Conservation (phyloP, 2,797 vertebrate genomes). For the Tympanoctomys barrerae region DNA sequence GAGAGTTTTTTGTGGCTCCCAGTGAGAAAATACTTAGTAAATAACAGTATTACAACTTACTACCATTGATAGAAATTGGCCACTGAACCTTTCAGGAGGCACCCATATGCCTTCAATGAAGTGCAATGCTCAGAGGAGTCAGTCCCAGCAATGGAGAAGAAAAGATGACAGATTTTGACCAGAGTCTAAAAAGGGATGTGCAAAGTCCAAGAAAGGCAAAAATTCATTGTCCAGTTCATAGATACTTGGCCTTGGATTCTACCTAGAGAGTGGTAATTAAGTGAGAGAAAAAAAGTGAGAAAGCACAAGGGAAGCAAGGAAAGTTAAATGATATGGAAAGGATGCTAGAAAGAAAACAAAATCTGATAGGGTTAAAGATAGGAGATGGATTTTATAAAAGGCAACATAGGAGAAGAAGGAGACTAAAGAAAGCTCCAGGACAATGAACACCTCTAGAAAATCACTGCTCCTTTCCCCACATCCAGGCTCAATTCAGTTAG, state of each 20-base stretch:
- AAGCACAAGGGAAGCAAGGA: neutral
- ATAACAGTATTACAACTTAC: slow-evolving; percentile 33
- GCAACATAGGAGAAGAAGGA: neutral
- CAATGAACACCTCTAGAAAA: slow-evolving; percentile 16
- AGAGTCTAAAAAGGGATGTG: neutral
- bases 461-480: neutral
- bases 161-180: slow-evolving; percentile 40
- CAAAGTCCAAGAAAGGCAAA: slow-evolving; percentile 37
- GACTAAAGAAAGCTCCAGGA: neutral
- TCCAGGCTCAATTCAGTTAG: neutral
- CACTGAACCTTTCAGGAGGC: slow-evolving; percentile 20
- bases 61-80: slow-evolving; percentile 43
- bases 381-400: slow-evolving; percentile 36
- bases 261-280: slow-evolving; percentile 43
- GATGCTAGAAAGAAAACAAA: neutral
- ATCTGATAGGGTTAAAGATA: slow-evolving; percentile 11
- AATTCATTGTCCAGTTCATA: slow-evolving; percentile 22
- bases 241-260: slow-evolving; percentile 35
- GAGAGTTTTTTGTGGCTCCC: slow-evolving; percentile 62
- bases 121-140: neutral
- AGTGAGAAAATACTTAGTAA: slow-evolving; percentile 46
- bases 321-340: neutral
- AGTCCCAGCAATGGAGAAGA: slow-evolving; percentile 43
- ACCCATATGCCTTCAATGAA: slow-evolving; percentile 33
- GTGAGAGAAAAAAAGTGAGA: neutral